Conservation (phyloP, 2,888 invertebrate genomes). For the Chorisops tibialis region DNA sequence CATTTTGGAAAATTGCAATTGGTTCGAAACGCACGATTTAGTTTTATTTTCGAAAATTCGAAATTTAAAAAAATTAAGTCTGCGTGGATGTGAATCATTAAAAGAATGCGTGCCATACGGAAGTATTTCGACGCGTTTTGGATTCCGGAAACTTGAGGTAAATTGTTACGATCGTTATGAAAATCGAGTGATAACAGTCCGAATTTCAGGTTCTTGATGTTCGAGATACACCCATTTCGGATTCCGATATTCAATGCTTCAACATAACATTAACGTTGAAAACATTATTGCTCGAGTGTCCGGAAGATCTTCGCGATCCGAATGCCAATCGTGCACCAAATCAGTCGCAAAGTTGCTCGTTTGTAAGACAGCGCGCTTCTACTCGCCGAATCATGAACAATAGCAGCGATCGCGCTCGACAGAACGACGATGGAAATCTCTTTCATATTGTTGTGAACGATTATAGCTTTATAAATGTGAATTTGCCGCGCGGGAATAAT, state of each 20-base stretch:
- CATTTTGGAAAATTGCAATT: conserved; percentile 68
- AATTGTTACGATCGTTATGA: no score
- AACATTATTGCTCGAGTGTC: conserved; percentile 56
- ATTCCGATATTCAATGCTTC: conserved; percentile 60
- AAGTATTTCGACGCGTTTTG: conserved; percentile 69
- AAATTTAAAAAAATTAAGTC: conserved; percentile 59
- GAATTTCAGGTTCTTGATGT: conserved; percentile 55
- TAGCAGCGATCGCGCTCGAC: neutral
- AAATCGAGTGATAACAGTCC: neutral
- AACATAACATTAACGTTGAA: conserved; percentile 55
- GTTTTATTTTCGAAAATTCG: conserved; percentile 70
- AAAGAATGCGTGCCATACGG: conserved; percentile 73
- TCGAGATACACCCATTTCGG: conserved; percentile 57
- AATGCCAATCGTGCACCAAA: conserved; percentile 21
- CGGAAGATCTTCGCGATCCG: conserved; percentile 37
- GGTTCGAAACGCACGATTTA: conserved; percentile 71
- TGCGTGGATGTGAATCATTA: conserved; percentile 64
- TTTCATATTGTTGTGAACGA: conserved; percentile 29
- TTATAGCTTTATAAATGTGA: conserved; percentile 27
- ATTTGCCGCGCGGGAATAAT: conserved; percentile 8
- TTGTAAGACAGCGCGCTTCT: neutral
- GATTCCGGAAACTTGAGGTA: conserved; percentile 54
- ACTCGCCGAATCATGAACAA: neutral
- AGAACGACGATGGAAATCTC: conserved; percentile 19
- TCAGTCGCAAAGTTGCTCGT: conserved; percentile 2